Evolutionary conservation across 2,113 vertebrate genomes (phyloP).

Genomic region (Platichthys flesus): DNA sequence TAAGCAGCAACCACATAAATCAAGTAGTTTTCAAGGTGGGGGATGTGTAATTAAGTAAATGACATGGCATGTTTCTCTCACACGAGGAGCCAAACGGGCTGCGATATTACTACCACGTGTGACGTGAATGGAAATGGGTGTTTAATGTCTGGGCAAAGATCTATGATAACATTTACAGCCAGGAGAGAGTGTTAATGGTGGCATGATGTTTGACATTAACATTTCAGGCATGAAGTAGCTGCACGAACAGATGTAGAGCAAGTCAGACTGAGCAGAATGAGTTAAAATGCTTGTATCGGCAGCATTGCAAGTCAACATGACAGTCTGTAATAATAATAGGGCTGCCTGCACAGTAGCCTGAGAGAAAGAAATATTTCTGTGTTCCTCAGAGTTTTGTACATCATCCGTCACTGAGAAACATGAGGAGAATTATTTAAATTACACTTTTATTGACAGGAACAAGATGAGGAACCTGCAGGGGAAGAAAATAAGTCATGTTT

Average conservation of each 20-base stretch:
- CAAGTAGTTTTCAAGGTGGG: conserved; percentile 53
- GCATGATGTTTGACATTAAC: conserved; percentile 61
- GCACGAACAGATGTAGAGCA: conserved; percentile 35
- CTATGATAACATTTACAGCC: conserved; percentile 51
- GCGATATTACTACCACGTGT: conserved; percentile 34
- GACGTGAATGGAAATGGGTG: conserved; percentile 53
- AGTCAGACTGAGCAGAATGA: conserved; percentile 22
- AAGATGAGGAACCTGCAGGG: background rate
- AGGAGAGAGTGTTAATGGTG: conserved; percentile 47
- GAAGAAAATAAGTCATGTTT: background rate
- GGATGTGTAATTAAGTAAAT: conserved; percentile 64
- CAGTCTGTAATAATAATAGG: background rate
- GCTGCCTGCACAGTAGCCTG: background rate
- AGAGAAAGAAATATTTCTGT: background rate
- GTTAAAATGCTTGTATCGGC: conserved; percentile 11
- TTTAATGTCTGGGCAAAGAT: conserved; percentile 47
- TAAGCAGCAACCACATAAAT: conserved; percentile 54
- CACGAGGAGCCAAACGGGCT: conserved; percentile 16
- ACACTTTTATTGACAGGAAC: background rate
- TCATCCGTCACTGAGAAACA: background rate
- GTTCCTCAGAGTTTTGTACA: background rate
- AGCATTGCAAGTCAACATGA: conserved; percentile 11
- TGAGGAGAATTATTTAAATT: background rate
- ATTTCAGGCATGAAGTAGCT: conserved; percentile 55
- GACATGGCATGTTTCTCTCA: conserved; percentile 53